Percentiles rank a stretch among this genome's conserved stretches.
Conservation (phyloP, 2,113 vertebrate species). For the Vidua macroura region DNA sequence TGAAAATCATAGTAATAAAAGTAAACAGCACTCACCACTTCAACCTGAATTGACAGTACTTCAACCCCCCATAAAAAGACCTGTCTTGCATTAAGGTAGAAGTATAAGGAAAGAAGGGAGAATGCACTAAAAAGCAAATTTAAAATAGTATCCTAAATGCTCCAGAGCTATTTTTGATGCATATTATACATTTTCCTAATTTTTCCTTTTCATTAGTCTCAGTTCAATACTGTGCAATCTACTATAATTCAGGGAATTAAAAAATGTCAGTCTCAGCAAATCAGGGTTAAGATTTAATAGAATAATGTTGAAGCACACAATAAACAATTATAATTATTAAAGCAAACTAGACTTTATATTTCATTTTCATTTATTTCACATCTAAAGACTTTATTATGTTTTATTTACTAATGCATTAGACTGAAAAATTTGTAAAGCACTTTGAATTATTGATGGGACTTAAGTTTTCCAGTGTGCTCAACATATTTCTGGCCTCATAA, state of each 20-base stretch:
- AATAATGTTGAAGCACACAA: neutral
- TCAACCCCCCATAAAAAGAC: neutral
- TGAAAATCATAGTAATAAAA: neutral
- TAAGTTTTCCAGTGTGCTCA: neutral
- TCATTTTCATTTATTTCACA: neutral
- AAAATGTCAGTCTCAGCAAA: neutral
- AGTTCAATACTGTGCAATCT: neutral
- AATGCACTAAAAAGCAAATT: neutral
- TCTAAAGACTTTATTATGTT: neutral
- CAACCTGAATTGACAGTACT: neutral
- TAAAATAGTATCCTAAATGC: neutral
- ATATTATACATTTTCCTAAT: neutral
- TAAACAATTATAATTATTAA: slow-evolving; percentile 18
- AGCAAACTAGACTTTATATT: neutral
- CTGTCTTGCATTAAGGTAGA: neutral
- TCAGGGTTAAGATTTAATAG: neutral
- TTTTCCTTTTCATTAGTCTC: neutral
- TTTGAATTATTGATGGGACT: neutral
- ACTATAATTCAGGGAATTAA: neutral
- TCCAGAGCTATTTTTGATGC: neutral
- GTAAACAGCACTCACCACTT: neutral
- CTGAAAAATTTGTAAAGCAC: neutral
- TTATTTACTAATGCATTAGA: slow-evolving; percentile 35
- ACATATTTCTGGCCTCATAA: neutral
- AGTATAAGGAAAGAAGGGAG: neutral